A percentile compares a stretch with the other conserved stretches of the same genome.
phyloP scores from a whole-genome alignment of 92 coral and sea anemone genomes.

The Epizoanthus illoricatus region DNA sequence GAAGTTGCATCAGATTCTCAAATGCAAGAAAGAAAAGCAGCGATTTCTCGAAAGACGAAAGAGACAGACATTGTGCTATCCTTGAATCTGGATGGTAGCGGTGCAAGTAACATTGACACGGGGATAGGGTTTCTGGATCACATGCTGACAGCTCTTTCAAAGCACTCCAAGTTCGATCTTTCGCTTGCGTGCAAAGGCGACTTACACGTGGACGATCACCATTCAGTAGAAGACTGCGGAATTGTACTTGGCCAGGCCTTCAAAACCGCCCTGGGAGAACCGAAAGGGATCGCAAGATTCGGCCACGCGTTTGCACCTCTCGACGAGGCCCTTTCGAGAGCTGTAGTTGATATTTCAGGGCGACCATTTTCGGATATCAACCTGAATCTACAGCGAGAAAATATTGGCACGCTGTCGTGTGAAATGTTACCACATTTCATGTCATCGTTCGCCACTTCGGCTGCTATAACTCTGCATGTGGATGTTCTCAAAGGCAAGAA shows the following conservation, averaged over 20 bases:
- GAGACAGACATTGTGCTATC: conserved; percentile 50
- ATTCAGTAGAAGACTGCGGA: conserved; percentile 63
- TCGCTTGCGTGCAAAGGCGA: conserved; percentile 51
- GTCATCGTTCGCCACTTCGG: conserved; percentile 54
- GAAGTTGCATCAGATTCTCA: conserved; percentile 12
- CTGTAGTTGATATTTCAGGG: conserved; percentile 59
- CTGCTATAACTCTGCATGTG: conserved; percentile 57
- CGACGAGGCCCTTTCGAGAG: conserved; percentile 63
- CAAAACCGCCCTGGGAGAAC: conserved; percentile 58
- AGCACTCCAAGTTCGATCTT: conserved; percentile 55
- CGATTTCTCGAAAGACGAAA: conserved; percentile 46
- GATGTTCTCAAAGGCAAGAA: conserved; percentile 58
- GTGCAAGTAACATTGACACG: conserved; percentile 43
- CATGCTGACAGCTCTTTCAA: conserved; percentile 58
- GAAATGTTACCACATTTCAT: conserved; percentile 57
- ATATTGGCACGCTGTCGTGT: conserved; percentile 50
- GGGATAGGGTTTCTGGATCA: conserved; percentile 68
- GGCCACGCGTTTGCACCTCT: conserved; percentile 64
- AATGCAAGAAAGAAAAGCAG: conserved; percentile 39
- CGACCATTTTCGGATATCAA: conserved; percentile 52
- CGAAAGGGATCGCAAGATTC: conserved; percentile 52
- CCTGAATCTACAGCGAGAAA: conserved; percentile 52
- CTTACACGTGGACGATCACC: conserved; percentile 61
- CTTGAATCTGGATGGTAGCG: conserved; percentile 49
- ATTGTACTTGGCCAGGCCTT: conserved; percentile 61